phyloP scores from a whole-genome alignment of 2,888 invertebrate species.

The Tortricodes alternella region DNA sequence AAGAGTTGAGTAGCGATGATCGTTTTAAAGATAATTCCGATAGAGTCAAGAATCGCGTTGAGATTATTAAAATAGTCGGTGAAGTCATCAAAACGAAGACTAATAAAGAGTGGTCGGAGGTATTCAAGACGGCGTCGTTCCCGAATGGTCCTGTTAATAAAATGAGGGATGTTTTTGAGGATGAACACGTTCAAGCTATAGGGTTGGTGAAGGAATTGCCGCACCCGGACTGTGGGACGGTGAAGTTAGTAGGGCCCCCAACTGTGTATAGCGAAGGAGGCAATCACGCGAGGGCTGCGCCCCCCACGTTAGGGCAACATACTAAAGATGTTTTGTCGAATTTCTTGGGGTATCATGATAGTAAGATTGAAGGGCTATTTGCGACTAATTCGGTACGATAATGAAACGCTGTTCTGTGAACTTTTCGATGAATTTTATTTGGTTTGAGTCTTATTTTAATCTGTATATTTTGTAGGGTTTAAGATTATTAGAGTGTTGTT shows the following conservation, averaged over 20 bases:
- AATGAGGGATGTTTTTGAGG: conserved; percentile 92
- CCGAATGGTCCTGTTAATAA: conserved; percentile 96
- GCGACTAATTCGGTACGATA: conserved; percentile 64
- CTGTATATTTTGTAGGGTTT: not conserved
- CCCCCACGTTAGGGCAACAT: conserved; percentile 94
- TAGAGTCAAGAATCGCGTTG: conserved; percentile 89
- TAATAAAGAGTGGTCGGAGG: conserved; percentile 87
- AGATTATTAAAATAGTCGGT: conserved; percentile 85
- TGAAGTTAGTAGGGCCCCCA: conserved; percentile 93
- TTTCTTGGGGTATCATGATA: conserved; percentile 84
- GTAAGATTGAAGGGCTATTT: conserved; percentile 82
- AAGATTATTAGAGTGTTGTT: no score
- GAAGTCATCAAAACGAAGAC: conserved; percentile 83
- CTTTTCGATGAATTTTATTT: not conserved
- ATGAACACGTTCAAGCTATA: conserved; percentile 91
- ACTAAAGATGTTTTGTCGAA: conserved; percentile 89
- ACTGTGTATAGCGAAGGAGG: conserved; percentile 90
- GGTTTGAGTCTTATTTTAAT: not conserved
- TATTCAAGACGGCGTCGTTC: conserved; percentile 89
- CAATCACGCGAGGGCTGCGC: conserved; percentile 87
- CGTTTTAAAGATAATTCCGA: conserved; percentile 88
- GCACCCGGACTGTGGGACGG: conserved; percentile 86
- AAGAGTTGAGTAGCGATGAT: conserved; percentile 83
- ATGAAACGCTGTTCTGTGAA: not conserved
- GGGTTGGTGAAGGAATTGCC: conserved; percentile 87